These are phyloP conservation scores for Phoxinus phoxinus DNA, from an alignment of 2,113 vertebrate species.

Conservation along the genomic window DNA sequence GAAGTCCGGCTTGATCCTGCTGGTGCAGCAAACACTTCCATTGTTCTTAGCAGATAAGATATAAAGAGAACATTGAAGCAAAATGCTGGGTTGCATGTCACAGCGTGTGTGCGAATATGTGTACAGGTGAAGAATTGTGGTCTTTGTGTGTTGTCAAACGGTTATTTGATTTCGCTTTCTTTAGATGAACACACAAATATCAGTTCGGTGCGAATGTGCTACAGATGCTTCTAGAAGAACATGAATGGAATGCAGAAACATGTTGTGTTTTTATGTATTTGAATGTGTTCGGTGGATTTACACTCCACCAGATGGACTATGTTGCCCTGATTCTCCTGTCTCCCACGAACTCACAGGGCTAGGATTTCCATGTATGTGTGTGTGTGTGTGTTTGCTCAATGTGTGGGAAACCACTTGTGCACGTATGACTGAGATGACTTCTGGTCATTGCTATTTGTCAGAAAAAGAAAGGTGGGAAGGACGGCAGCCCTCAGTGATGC, in stretches of 20 bases:
- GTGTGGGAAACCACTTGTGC: slow-evolving; percentile 24
- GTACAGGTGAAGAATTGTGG: not conserved
- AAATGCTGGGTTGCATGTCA: slow-evolving; percentile 3
- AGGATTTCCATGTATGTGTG: not conserved
- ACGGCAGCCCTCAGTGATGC: slow-evolving; percentile 17
- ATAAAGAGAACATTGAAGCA: slow-evolving; percentile 8
- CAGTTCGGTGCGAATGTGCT: not conserved
- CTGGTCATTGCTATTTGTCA: slow-evolving; percentile 24
- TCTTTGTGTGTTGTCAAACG: not conserved
- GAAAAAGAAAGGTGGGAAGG: not conserved
- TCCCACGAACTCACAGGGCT: slow-evolving; percentile 31
- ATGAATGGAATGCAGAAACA: slow-evolving; percentile 11
- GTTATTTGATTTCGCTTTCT: not conserved
- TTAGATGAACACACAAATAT: not conserved
- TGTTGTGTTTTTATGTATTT: slow-evolving; percentile 18
- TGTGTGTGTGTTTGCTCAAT: slow-evolving; percentile 12
- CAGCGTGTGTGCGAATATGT: not conserved
- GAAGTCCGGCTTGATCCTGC: not conserved
- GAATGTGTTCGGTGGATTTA: slow-evolving; percentile 25
- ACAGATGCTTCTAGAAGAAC: slow-evolving; percentile 2
- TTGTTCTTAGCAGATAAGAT: slow-evolving; percentile 72
- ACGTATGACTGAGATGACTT: slow-evolving; percentile 22
- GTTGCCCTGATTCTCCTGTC: slow-evolving; percentile 11
- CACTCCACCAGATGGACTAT: slow-evolving; percentile 47
- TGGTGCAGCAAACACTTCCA: slow-evolving; percentile 71